These are phyloP conservation scores for Butastur rufipennis DNA, from an alignment of 2,113 vertebrate species.

Conservation along the genomic window DNA sequence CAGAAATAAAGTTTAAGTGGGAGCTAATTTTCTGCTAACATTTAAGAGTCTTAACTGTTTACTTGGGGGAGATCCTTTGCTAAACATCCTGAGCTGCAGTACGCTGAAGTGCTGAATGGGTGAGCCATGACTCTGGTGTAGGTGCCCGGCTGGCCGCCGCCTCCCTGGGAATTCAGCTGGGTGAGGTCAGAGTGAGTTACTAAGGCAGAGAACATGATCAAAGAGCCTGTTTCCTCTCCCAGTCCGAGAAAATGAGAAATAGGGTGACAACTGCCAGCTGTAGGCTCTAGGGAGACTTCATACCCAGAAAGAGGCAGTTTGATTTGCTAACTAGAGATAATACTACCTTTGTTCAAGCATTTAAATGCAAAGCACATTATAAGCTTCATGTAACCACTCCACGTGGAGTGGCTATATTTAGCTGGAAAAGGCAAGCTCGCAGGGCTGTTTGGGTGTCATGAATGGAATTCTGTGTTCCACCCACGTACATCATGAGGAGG, in stretches of 20 bases:
- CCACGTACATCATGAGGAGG: neutral
- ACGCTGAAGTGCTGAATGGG: neutral
- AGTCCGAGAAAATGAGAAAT: accelerated
- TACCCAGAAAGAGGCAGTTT: neutral
- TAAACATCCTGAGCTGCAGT: accelerated
- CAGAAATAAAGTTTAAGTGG: neutral
- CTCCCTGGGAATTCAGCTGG: neutral
- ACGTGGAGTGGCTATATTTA: neutral
- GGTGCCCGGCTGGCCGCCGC: neutral
- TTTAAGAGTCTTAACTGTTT: neutral
- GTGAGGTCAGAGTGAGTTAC: neutral
- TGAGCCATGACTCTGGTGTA: accelerated
- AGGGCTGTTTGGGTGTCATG: neutral
- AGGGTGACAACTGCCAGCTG: neutral
- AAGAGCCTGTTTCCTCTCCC: neutral
- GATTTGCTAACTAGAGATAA: neutral
- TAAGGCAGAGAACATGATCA: neutral
- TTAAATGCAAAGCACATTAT: neutral
- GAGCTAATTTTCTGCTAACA: neutral
- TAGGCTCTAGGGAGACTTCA: neutral
- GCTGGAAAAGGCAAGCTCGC: neutral
- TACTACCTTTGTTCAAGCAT: neutral
- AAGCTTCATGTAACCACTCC: neutral
- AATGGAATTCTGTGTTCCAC: neutral
- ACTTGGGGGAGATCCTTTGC: neutral